Base-by-base conservation (phyloP, 1,140 invertebrate genomes). In the Drosophila elegans region DNA sequence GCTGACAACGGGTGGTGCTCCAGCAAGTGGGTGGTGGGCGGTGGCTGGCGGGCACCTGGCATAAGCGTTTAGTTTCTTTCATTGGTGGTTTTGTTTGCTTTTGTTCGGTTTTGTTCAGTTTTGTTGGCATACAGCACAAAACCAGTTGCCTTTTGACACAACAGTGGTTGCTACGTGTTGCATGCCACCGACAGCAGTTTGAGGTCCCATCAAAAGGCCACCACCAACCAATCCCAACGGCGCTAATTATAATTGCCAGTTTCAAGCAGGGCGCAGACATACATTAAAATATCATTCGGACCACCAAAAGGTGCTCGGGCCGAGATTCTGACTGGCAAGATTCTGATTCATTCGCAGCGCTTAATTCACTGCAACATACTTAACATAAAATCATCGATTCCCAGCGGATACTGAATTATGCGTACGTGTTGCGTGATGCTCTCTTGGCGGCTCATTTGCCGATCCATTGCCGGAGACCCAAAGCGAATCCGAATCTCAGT, bases 191-290 rank as follows among this genome's bases (percentile, higher is more conserved):
- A 25, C 36, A 60, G 25, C 42, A 11, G 36, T 39, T 56, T 27
- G 52, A 29, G 46, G 45, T 45, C 32, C 41, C 60, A 44, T 68
- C 52, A 61, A 69, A 16, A 27, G 49, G 41, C 29, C 45, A 32
- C n/a, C 25, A n/a, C 25, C 21, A 10, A 10, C 46, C 13, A 36
- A 67, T 60, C 44, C 48, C 41, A 55, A 49, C 7, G 63, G 27
- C 68, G 59, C 67, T 80, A 84, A 84, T 84, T 80, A 57, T 72
- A 84, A 68, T 77, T 76, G 62, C 62, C 64, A 41, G 66, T 61
- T 56, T 69, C 44, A 55, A 74, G 42, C 53, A n/a, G 36, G 32
- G 4, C 34, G 13, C 36, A 6, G 27, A 21, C 32, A 10, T 16
- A 62, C 54, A 77, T 71, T 76, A 71, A 78, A 78, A 78, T 71